Evolutionary conservation across 2,113 vertebrate genomes (phyloP).

Genomic region (Onychorhynchus coronatus): DNA sequence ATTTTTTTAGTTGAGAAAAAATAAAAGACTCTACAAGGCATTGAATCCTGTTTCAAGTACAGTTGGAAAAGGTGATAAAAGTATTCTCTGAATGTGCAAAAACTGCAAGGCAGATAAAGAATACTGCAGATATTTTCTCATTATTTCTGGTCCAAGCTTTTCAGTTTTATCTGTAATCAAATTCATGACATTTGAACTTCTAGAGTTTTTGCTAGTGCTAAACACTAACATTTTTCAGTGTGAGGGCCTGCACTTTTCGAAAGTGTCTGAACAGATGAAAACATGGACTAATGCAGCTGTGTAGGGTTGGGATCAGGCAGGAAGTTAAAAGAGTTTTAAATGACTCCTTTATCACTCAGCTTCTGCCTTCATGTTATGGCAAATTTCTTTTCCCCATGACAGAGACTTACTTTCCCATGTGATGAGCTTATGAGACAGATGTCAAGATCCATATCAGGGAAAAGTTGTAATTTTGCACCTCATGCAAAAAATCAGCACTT

Average conservation of each 20-base stretch:
- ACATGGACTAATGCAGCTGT: background rate
- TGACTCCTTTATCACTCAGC: background rate
- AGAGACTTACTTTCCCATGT: background rate
- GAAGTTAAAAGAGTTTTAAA: background rate
- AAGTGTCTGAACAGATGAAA: background rate
- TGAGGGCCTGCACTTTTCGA: background rate
- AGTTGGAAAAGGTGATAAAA: background rate
- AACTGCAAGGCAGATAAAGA: background rate
- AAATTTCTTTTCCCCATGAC: background rate
- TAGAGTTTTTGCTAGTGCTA: no score
- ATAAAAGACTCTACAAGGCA: background rate
- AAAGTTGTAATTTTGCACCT: background rate
- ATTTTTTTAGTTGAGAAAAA: background rate
- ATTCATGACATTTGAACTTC: background rate
- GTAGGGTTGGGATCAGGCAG: background rate
- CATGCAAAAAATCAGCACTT: background rate
- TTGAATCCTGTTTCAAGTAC: background rate
- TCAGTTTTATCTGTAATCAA: background rate
- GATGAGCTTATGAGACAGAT: background rate
- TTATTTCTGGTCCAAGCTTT: background rate
- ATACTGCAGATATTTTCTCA: background rate
- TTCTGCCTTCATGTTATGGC: background rate
- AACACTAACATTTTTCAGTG: background rate
- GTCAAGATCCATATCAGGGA: background rate
- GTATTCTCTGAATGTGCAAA: background rate